These are phyloP conservation scores for Strigops habroptila DNA, from an alignment of 2,113 vertebrate species.

Conservation along the genomic window DNA sequence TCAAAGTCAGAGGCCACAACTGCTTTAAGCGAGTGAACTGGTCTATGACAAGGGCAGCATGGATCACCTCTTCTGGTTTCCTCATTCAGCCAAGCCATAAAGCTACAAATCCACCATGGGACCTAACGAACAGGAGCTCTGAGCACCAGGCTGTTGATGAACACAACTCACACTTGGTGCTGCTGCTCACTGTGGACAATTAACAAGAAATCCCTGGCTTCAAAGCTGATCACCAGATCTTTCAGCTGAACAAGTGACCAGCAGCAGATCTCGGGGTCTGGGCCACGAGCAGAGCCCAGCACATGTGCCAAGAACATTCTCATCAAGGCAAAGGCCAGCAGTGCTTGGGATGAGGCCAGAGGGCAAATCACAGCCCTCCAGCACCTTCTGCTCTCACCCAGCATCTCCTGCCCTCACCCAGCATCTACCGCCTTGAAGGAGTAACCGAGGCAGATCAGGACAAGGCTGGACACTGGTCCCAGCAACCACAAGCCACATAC, in stretches of 20 bases:
- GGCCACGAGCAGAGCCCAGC: fast-evolving
- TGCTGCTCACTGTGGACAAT: neutral
- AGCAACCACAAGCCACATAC: fast-evolving
- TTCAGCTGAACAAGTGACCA: neutral
- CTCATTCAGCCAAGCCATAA: neutral
- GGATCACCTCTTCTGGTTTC: neutral
- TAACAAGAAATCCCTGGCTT: too few species aligned
- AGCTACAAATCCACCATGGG: neutral
- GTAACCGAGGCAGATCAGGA: fast-evolving
- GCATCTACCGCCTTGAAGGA: fast-evolving
- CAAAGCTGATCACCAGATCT: fast-evolving
- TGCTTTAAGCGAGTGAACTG: neutral
- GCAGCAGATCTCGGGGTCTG: neutral
- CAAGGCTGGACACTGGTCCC: neutral
- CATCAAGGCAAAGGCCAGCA: fast-evolving
- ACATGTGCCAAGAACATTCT: neutral
- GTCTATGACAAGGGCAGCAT: neutral
- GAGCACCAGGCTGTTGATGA: fast-evolving
- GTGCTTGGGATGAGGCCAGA: neutral
- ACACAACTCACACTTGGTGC: neutral
- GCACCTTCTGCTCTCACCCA: neutral
- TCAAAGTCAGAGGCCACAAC: neutral
- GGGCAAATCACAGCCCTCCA: neutral
- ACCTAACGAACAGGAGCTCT: neutral
- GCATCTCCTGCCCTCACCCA: neutral